Evolutionary conservation across 1,140 invertebrate species (phyloP).

Genomic region (Euborellia annulipes): DNA sequence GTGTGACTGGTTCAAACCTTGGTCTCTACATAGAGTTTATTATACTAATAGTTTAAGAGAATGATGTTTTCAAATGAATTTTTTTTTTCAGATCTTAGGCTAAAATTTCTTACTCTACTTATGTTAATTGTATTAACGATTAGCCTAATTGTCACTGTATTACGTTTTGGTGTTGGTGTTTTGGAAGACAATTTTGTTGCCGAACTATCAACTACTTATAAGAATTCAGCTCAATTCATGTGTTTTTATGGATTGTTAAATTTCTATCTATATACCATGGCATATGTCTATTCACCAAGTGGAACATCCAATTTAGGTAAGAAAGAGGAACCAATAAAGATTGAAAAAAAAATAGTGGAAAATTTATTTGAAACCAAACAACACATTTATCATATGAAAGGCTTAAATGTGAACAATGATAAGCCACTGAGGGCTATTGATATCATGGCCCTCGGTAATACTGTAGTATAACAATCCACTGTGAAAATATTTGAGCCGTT

Average conservation of each 20-base stretch:
- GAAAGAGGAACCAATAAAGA: too few species aligned
- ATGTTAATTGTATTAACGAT: constrained; percentile 72
- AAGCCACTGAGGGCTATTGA: too few species aligned
- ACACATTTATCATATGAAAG: too few species aligned
- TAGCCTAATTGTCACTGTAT: constrained; percentile 56
- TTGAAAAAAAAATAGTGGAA: too few species aligned
- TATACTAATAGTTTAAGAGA: too few species aligned
- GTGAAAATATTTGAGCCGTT: too few species aligned
- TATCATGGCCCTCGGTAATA: too few species aligned
- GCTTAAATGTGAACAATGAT: too few species aligned
- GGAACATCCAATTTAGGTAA: constrained; percentile 65
- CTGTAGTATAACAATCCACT: too few species aligned
- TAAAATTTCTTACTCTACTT: constrained; percentile 79
- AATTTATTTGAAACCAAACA: too few species aligned
- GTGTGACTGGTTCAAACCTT: too few species aligned
- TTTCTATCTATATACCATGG: constrained; percentile 86
- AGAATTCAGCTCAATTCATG: constrained; percentile 86
- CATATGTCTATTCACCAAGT: constrained; percentile 84
- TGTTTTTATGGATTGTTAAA: constrained; percentile 89
- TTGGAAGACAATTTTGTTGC: constrained; percentile 89
- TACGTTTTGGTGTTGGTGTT: constrained; percentile 73
- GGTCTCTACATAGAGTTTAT: too few species aligned
- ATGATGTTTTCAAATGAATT: constrained; percentile 3
- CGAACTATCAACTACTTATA: constrained; percentile 67
- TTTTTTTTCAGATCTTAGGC: constrained; percentile 58